Base-by-base conservation (phyloP, 2,113 vertebrate genomes). In the Triplophysa rosa region DNA sequence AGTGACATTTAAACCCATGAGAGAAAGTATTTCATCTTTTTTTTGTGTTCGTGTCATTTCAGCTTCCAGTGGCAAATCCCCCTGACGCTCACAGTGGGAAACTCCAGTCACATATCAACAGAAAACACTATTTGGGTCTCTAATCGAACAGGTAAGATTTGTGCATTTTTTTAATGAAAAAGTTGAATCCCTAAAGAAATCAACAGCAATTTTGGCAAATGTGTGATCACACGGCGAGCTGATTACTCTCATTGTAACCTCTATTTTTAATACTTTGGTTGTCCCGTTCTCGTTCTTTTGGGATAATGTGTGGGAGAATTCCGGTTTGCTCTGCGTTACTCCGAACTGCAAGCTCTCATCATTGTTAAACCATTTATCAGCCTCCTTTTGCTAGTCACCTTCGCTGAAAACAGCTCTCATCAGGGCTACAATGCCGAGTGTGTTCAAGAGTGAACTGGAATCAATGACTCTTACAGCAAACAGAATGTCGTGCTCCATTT, bases 1-100 rank as follows among this genome's bases (percentile, higher is more conserved):
- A 45, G 42, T 45, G 42, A 45, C 42, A 45, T 45, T 45, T 11
- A 45, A 45, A 11, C 42, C 11, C 42, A 1, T 47, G 58, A 62
- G 71, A 63, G 8, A 61, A 21, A 24, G 9, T n/a, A 26, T 10
- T 62, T 14, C 47, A 17, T 45, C 11, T 0, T 56, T 59, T 62
- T 14, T 47, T 8, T 42, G 47, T 7, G 21, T 67, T 56, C 58
- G 61, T 77, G 21, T 78, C n/a, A 40, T 92, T 93, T 75, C 87
- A 99, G 97, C 90, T 95, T 95, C 85, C 94, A 94, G 90, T 99
- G 98, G 97, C 95, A 96, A 91, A 94, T 99, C 79, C 98, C 97
- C 73, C 89, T 99, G 92, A 97, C 96, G 58, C 92, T 99, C 80
- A 93, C 95, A 54, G 90, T 97, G 87, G 97, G 98, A 93, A 99